Base-by-base conservation (phyloP, 2,888 invertebrate genomes). In the Elgonia sp. region DNA sequence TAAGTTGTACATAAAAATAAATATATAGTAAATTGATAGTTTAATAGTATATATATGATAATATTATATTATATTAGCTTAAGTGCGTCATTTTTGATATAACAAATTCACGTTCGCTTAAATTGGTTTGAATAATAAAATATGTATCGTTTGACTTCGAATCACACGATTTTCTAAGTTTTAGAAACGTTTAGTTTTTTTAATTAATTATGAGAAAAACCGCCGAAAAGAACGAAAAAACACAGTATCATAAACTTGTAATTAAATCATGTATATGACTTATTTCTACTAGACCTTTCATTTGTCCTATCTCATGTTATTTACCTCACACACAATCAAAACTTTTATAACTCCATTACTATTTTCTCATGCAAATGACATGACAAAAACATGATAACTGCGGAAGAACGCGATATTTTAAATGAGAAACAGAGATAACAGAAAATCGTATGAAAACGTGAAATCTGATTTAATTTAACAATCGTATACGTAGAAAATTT, bases 51-150 rank as follows among this genome's bases (percentile, higher is more conserved):
- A 73, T 65, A 67, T 73, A 50, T 77, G 42, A 63, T 83, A 65
- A 73, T 67, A 60, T 62, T 65, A 75, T 67, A 69, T 72, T 69
- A 69, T 69, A 69, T 29, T 46, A 69, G 69, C 69, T 69, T 69
- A 69, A 69, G 69, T 60, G 76, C 63, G 62, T 67, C 20, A 75
- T 46, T 46, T 57, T 83, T 53, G 39, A 67, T 69, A 50, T 62
- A 60, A 69, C 60, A 53, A 73, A 53, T 69, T 65, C 20, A 37
- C 42, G 14, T 65, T 69, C 50, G 50, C 39, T 29, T 29, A 67
- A 76, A 75, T 18, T 65, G 53, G 60, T 69, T 83, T 69, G 57
- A 63, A 83, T 83, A 76, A 76, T 83, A 83, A 83, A 83, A 83
- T 83, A 83, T 72, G 46, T 76, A 75, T 67, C 50, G 50, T 83